Percentiles rank a stretch among this genome's conserved stretches.
These are phyloP conservation scores for Copsychus sechellarum DNA, from an alignment of 2,113 vertebrate species.

Conservation along the genomic window DNA sequence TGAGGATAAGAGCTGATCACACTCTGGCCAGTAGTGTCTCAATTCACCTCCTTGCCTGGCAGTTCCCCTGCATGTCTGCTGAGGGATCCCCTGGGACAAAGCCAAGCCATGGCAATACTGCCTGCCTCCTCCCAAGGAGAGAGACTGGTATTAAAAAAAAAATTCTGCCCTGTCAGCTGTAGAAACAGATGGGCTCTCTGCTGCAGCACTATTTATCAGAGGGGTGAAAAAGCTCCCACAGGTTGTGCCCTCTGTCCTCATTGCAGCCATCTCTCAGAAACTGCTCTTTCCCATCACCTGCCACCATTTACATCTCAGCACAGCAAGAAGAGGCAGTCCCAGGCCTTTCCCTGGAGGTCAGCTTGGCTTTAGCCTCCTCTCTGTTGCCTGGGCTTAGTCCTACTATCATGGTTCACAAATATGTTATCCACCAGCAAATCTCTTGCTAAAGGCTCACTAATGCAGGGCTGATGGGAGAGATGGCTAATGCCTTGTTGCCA, in stretches of 20 bases:
- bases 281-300: background rate
- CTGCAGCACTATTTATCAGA: background rate
- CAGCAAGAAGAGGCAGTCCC: background rate
- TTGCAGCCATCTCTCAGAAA: background rate
- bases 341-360: background rate
- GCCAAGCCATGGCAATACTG: background rate
- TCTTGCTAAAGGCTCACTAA: slow-evolving; percentile 54
- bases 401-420: background rate
- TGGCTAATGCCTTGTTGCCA: slow-evolving; percentile 42
- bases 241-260: background rate
- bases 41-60: background rate
- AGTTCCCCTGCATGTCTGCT: background rate
- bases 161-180: background rate
- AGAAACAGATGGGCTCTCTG: background rate
- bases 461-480: slow-evolving; percentile 20
- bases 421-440: slow-evolving; percentile 32
- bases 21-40: fast-evolving
- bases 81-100: background rate
- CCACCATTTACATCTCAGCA: background rate
- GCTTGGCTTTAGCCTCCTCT: background rate
- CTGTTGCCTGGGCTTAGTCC: background rate
- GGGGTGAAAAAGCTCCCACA: background rate
- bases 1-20: background rate
- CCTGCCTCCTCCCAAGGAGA: background rate
- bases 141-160: background rate